Conservation (phyloP, 2,888 invertebrate genomes). For the Cerastis leucographa region DNA sequence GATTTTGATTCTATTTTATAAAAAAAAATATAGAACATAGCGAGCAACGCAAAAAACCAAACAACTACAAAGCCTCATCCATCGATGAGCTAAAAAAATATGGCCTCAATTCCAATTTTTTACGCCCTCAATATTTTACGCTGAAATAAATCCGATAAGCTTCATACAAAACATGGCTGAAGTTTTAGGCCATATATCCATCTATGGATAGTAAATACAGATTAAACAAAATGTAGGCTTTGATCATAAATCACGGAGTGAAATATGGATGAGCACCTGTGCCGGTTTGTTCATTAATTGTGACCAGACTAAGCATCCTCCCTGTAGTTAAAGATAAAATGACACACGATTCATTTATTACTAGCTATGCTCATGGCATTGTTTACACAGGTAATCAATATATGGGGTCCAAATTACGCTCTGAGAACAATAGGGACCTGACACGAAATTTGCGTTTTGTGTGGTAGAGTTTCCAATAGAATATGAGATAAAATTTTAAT, state of each 20-base stretch:
- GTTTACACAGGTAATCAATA: neutral
- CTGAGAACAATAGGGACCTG: no score
- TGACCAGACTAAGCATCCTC: constrained; percentile 2
- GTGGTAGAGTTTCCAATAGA: no score
- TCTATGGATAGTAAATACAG: constrained; percentile 1
- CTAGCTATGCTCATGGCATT: neutral
- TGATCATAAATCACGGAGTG: constrained; percentile 48
- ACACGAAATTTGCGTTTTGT: no score
- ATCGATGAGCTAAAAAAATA: constrained; percentile 1
- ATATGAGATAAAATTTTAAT: no score
- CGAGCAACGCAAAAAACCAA: neutral
- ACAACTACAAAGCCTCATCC: neutral
- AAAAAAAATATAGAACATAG: no score
- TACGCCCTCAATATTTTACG: constrained; percentile 11
- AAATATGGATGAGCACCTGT: constrained; percentile 54
- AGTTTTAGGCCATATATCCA: neutral
- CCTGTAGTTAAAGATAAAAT: neutral
- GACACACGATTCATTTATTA: neutral
- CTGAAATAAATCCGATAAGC: constrained; percentile 19
- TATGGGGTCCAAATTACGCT: neutral
- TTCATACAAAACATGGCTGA: constrained; percentile 11
- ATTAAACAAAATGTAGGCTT: constrained; percentile 8
- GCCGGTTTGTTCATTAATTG: constrained; percentile 51
- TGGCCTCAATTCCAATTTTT: constrained; percentile 8
- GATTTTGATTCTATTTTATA: no score